A percentile compares a stretch with the other conserved stretches of the same genome.
Evolutionary conservation across 35 echinoderm and acorn worm genomes (phyloP).

Genomic region (Hemicentrotus pulcherrimus): DNA sequence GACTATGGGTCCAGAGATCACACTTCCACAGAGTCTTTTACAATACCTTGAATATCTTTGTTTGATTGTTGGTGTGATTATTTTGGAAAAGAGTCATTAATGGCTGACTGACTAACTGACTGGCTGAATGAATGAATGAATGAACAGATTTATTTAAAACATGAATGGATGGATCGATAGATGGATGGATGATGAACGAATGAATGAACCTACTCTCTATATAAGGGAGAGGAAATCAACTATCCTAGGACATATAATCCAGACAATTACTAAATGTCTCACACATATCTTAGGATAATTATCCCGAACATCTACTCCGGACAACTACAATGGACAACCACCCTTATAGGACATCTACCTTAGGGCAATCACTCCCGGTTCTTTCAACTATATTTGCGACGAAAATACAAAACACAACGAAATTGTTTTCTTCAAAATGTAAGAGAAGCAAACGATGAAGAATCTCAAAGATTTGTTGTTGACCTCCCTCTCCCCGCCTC

Average conservation of each 20-base stretch:
- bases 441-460: too few species aligned
- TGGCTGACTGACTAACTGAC: neutral
- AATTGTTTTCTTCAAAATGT: too few species aligned
- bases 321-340: neutral
- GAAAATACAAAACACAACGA: too few species aligned
- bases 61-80: neutral
- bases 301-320: neutral
- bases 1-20: neutral
- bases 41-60: neutral
- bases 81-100: neutral
- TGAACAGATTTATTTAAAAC: neutral
- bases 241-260: neutral
- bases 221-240: neutral
- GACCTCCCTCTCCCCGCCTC: too few species aligned
- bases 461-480: too few species aligned
- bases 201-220: neutral
- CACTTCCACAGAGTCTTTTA: neutral
- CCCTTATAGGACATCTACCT: neutral
- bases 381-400: too few species aligned
- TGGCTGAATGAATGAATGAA: slow-evolving; percentile 9
- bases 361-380: neutral
- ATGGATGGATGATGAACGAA: neutral
- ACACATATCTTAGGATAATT: too few species aligned
- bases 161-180: neutral
- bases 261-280: too few species aligned